These are phyloP conservation scores for Serrognathus titanus DNA, from an alignment of 2,888 invertebrate genomes.

Conservation along the genomic window DNA sequence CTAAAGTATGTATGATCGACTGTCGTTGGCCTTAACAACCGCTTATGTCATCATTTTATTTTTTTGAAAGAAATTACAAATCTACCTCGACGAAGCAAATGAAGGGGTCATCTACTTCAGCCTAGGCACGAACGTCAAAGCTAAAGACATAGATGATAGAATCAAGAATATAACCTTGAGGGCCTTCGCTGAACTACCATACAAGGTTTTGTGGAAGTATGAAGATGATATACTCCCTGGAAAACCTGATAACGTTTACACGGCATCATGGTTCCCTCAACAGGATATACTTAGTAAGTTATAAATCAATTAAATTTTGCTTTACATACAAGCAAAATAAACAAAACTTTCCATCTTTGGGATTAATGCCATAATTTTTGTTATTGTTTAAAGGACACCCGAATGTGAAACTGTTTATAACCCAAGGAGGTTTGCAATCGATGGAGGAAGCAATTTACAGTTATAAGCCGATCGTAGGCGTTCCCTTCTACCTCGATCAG, in stretches of 20 bases:
- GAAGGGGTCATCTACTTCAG: conserved; percentile 40
- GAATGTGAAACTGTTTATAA: conserved; percentile 17
- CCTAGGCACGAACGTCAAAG: conserved; percentile 39
- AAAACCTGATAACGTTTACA: conserved; percentile 18
- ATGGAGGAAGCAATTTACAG: conserved; percentile 33
- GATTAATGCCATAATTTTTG: no score
- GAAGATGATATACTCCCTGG: conserved; percentile 26
- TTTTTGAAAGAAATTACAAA: conserved; percentile 33
- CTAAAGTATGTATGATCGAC: conserved; percentile 36
- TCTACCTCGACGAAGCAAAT: conserved; percentile 31
- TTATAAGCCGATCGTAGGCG: conserved; percentile 31
- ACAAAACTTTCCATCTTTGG: no score
- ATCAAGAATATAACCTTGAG: conserved; percentile 29
- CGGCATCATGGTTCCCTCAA: conserved; percentile 19
- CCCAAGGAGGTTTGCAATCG: conserved; percentile 27
- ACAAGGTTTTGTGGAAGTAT: conserved; percentile 39
- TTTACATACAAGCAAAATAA: no score
- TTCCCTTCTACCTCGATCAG: conserved; percentile 37
- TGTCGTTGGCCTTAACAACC: no score
- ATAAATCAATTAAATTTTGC: not conserved
- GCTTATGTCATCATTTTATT: not conserved
- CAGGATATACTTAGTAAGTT: conserved; percentile 6
- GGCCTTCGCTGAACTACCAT: conserved; percentile 34
- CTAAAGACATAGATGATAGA: conserved; percentile 27
- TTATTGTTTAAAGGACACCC: conserved; percentile 14